phyloP scores from a whole-genome alignment of 2,888 invertebrate genomes.

The Mythimna impura region DNA sequence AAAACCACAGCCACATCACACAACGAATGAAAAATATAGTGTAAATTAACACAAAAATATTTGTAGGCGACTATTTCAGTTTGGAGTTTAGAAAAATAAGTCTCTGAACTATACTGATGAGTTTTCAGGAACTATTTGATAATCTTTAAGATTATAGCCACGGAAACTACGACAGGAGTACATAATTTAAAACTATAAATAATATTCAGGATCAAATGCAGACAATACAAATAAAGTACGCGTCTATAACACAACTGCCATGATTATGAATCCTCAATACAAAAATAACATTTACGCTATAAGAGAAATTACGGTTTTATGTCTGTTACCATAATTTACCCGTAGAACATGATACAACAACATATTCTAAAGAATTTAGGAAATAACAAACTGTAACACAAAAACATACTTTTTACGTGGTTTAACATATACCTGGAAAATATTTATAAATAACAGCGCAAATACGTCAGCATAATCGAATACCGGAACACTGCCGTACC shows the following conservation, averaged over 20 bases:
- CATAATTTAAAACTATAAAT: not conserved
- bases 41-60: slow-evolving; percentile 25
- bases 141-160: not conserved
- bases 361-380: not conserved
- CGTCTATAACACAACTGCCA: not conserved
- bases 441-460: slow-evolving; percentile 21
- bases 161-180: not conserved
- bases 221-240: not conserved
- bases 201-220: slow-evolving; percentile 11
- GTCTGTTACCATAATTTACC: not conserved
- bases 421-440: slow-evolving; percentile 25
- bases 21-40: slow-evolving; percentile 26
- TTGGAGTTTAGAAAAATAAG: not conserved
- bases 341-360: slow-evolving; percentile 7
- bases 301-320: slow-evolving; percentile 11
- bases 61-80: slow-evolving; percentile 6
- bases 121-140: slow-evolving; percentile 13
- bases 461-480: slow-evolving; percentile 25
- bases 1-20: slow-evolving; percentile 54
- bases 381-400: slow-evolving; percentile 31
- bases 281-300: not conserved
- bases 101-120: slow-evolving; percentile 5
- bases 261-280: not conserved
- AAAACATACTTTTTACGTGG: slow-evolving; percentile 8
- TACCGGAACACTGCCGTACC: not conserved